Base-by-base conservation (phyloP, 2,888 invertebrate genomes). In the Eupithecia vulgata region DNA sequence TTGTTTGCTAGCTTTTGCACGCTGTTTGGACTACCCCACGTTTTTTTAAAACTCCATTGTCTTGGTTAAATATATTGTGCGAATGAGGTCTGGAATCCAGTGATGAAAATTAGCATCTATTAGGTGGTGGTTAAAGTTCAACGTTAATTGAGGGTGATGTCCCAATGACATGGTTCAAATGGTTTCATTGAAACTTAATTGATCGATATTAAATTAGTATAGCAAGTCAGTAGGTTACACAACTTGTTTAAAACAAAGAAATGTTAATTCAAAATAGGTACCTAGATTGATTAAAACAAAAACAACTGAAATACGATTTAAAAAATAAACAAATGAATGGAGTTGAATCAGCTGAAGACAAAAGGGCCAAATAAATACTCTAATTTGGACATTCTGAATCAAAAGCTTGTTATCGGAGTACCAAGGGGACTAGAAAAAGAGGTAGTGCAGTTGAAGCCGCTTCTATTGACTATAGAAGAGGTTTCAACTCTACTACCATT, bases 71-170 rank as follows among this genome's bases (percentile, higher is more conserved):
- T 12, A 59, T 12, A 0, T 30, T 12, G 45, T 64, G 48, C 17
- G 21, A 70, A 48, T 37, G 45, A 70, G 21, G 35, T 30, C 35
- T 25, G 25, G n/a, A 67, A 42, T 71, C 45, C 45, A 67, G 30
- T 67, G 61, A 57, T 57, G 40, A 57, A 70, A 67, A 72, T 72
- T 72, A 64, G 67, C 65, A 45, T 72, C 30, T 40, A 72, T 73
- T 78, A 75, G 59, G 68, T 62, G 65, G 74, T 40, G 67, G 78
- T 78, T 76, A 77, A 75, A 75, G 78, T 75, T 80, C 75, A 79
- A 75, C 52, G 25, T 57, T 75, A 76, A 76, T 77, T 74, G 73
- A 62, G 57, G 25, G 34, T 74, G 71, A 72, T 71, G 71, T 67
- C 67, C 57, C 67, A 70, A 68, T 73, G 61, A 25, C 65, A 67